phyloP scores from a whole-genome alignment of 2,888 invertebrate species.

The Drosophila merina region DNA sequence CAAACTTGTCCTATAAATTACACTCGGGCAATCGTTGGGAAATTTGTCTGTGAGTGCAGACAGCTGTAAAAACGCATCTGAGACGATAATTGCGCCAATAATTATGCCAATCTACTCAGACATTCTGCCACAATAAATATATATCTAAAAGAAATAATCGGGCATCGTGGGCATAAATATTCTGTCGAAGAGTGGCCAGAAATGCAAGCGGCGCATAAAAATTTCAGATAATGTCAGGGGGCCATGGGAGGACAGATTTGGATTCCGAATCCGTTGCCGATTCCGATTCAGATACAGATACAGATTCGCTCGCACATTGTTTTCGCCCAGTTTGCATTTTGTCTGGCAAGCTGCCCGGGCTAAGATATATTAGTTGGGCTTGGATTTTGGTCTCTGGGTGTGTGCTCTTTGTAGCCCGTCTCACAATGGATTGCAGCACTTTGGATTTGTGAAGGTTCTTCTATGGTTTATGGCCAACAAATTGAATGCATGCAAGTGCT shows the following conservation, averaged over 20 bases:
- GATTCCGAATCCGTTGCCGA: background rate
- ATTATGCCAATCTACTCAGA: conserved; percentile 70
- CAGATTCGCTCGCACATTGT: conserved; percentile 49
- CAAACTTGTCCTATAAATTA: conserved; percentile 59
- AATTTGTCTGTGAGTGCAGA: conserved; percentile 66
- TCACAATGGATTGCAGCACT: conserved; percentile 53
- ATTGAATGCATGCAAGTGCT: conserved; percentile 28
- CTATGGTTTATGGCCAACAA: conserved; percentile 36
- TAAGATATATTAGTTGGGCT: conserved; percentile 33
- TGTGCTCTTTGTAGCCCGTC: conserved; percentile 14
- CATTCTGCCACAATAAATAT: conserved; percentile 66
- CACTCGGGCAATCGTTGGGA: conserved; percentile 36
- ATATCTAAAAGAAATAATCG: conserved; percentile 43
- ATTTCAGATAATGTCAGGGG: conserved; percentile 37
- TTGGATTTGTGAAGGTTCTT: conserved; percentile 35
- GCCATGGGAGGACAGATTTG: conserved; percentile 20
- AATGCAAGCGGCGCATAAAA: conserved; percentile 47
- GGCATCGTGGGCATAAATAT: conserved; percentile 52
- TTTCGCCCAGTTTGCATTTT: conserved; percentile 39
- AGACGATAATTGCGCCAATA: conserved; percentile 64
- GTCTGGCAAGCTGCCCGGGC: conserved; percentile 62
- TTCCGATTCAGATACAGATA: background rate
- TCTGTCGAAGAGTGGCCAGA: conserved; percentile 45
- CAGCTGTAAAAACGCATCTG: conserved; percentile 55
- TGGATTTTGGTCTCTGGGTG: background rate